Conservation (phyloP, 2,888 invertebrate species). For the Agrypnus murinus region DNA sequence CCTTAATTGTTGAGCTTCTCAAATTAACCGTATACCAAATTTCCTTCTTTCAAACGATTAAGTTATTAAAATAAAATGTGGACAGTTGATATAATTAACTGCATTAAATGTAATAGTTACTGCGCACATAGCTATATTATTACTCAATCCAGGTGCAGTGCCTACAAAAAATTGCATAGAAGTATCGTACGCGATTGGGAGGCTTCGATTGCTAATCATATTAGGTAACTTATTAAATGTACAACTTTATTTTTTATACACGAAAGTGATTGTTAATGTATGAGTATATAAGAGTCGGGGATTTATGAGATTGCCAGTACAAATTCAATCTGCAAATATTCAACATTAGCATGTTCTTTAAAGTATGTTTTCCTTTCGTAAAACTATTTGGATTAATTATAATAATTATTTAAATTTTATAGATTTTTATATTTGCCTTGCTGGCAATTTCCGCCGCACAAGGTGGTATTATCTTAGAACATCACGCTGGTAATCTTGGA, state of each 20-base stretch:
- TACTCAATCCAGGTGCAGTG: constrained; percentile 8
- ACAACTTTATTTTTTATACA: not conserved
- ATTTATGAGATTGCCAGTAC: constrained; percentile 5
- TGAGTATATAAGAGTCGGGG: constrained; percentile 22
- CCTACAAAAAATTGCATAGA: constrained; percentile 12
- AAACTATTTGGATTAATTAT: not conserved
- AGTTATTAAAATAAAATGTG: no score
- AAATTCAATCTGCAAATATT: not conserved
- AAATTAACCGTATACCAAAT: no score
- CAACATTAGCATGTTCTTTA: constrained; percentile 1
- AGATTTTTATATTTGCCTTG: not conserved
- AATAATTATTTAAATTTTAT: not conserved
- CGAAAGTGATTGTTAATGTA: constrained; percentile 24
- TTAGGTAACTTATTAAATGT: not conserved
- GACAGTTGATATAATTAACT: no score
- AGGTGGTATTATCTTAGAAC: not conserved
- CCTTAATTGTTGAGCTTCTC: no score
- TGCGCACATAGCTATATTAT: not conserved
- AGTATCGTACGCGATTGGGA: constrained; percentile 10
- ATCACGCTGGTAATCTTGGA: no score
- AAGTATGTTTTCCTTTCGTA: not conserved
- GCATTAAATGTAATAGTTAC: no score
- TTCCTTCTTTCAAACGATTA: no score
- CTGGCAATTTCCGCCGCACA: not conserved
- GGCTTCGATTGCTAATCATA: constrained; percentile 11